Base-by-base conservation (phyloP, 2,888 invertebrate genomes). In the Lithodes maja region DNA sequence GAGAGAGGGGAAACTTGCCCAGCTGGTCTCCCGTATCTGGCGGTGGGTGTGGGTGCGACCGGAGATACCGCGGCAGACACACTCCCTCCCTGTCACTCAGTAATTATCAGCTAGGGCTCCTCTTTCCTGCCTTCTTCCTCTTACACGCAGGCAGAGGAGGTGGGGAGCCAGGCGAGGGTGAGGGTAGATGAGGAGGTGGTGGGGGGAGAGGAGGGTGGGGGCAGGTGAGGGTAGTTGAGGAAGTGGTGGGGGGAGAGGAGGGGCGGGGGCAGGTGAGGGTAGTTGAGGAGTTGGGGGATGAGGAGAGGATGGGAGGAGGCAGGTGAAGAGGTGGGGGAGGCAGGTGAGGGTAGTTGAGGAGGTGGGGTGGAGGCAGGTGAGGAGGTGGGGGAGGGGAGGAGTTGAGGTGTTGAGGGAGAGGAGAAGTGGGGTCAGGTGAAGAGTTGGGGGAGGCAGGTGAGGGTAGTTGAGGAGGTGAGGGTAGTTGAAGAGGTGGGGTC, bases 71-170 rank as follows among this genome's bases (percentile, higher is more conserved):
- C 77, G 53, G 78, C 33, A 61, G 75, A 50, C 17, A 17, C 33
- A 85, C 84, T 75, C 77, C 84, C 77, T 85, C 77, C 74, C 80
- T 81, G 86, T 80, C 86, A 86, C 80, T 86, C 80, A 86, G 49
- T 54, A 80, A 86, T 80, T 86, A 86, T 86, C 86, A 80, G 80
- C 78, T 54, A 7, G 5, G 61, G 61, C 12, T 75, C 17, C 49
- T 75, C 75, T 33, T 75, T 17, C 75, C 17, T 75, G 12, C n/a
- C 9, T 75, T 75, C 61, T 12, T 61, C 52, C 61, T 61, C 61
- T 61, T 12, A 61, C 61, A 61, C 61, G 61, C 50, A 77, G 77
- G 52, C 50, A 77, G 77, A 77, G 77, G 52, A 3, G 74, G 12
- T 3, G 74, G 5, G 74, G 74, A 15, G 55, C 53, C 33, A 50